Evolutionary conservation across 2,113 vertebrate species (phyloP).

Genomic region (Petrocephalus microphthalmus): DNA sequence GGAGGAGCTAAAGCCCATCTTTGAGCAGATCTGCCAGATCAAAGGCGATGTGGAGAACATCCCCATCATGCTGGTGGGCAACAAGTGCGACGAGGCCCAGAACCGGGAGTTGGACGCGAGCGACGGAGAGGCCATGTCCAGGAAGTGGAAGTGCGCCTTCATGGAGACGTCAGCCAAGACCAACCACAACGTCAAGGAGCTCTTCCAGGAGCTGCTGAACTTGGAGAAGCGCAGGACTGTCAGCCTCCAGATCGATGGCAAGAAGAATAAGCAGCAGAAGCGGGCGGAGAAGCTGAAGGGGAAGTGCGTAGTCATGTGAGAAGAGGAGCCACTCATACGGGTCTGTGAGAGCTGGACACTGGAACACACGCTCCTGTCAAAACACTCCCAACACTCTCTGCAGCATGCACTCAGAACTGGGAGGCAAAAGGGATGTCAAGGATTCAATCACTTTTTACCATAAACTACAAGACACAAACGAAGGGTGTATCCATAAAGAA

Average conservation of each 20-base stretch:
- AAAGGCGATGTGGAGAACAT: slow-evolving; percentile 74
- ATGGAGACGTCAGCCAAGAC: slow-evolving; percentile 81
- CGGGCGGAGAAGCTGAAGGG: slow-evolving; percentile 73
- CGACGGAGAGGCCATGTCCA: slow-evolving; percentile 69
- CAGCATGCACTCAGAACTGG: neutral
- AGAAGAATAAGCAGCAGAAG: slow-evolving; percentile 70
- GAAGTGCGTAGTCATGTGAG: slow-evolving; percentile 70
- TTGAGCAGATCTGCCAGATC: slow-evolving; percentile 74
- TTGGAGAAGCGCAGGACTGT: slow-evolving; percentile 70
- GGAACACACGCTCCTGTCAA: neutral
- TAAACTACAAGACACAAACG: neutral
- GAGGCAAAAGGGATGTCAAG: neutral
- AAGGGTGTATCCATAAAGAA: neutral
- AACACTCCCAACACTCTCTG: neutral
- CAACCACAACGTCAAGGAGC: slow-evolving; percentile 79
- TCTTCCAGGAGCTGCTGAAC: slow-evolving; percentile 77
- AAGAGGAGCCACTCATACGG: neutral
- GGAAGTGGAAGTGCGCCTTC: slow-evolving; percentile 76
- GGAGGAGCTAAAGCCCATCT: slow-evolving; percentile 65
- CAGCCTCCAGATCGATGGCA: slow-evolving; percentile 71
- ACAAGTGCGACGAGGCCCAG: slow-evolving; percentile 65
- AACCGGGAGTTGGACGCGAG: slow-evolving; percentile 66
- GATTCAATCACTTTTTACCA: neutral
- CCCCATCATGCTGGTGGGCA: slow-evolving; percentile 62
- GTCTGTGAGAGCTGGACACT: neutral